These are phyloP conservation scores for Keiferia lycopersicella DNA, from an alignment of 2,888 invertebrate species.

Conservation along the genomic window DNA sequence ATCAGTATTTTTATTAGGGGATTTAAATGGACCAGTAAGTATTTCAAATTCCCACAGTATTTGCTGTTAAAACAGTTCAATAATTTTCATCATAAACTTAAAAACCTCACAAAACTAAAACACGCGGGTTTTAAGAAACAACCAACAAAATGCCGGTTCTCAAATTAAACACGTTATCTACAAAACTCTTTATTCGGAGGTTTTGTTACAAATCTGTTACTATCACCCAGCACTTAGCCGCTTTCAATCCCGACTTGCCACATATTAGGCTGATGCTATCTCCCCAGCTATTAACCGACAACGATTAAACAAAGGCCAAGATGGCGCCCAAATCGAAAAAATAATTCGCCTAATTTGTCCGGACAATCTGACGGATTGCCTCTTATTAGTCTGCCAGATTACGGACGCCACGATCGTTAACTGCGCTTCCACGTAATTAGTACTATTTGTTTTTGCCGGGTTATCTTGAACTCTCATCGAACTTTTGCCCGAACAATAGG, in stretches of 20 bases:
- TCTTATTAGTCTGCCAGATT: slow-evolving; percentile 70
- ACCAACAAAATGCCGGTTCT: not conserved
- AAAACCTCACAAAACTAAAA: no score
- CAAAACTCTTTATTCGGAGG: not conserved
- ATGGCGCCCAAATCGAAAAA: slow-evolving; percentile 75
- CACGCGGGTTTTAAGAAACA: no score
- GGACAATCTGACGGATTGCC: slow-evolving; percentile 55
- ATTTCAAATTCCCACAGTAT: no score
- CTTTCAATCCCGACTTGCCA: slow-evolving; percentile 9
- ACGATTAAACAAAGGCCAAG: slow-evolving; percentile 79
- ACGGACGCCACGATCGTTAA: slow-evolving; percentile 62
- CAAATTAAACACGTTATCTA: not conserved
- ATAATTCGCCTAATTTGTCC: slow-evolving; percentile 76
- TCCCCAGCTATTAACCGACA: slow-evolving; percentile 59
- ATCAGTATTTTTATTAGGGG: no score
- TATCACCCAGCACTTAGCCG: not conserved
- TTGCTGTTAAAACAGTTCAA: no score
- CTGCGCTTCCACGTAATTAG: slow-evolving; percentile 72
- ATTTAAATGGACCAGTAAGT: no score
- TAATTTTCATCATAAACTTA: no score
- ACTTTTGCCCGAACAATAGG: slow-evolving; percentile 63
- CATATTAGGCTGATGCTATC: slow-evolving; percentile 57
- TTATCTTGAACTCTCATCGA: slow-evolving; percentile 59
- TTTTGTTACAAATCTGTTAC: not conserved
- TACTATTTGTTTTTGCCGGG: slow-evolving; percentile 72